Evolutionary conservation across 1,140 invertebrate genomes (phyloP), one percentile per base, ranked within the genome.

Genomic region (Lasioglossum baleicum): DNA sequence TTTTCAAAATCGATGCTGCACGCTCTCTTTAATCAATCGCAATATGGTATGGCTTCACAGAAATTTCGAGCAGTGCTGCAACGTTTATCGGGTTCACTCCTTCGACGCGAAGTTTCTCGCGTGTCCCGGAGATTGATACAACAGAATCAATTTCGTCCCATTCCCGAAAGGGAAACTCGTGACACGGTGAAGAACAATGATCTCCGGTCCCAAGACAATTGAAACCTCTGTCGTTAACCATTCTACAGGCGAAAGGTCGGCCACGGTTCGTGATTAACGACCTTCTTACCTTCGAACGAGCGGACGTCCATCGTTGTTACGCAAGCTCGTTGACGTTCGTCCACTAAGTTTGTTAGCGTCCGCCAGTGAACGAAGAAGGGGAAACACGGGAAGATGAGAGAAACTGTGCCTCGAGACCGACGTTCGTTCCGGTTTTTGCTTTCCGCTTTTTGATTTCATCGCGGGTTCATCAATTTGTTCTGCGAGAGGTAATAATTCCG

Each of bases 301-400:
- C 76, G 56, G 66, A 76, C 51, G 80, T 85, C 77, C 78, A 83
- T 66, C 40, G 31, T 20, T 42, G 65, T 89, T 89, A 84, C 85
- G 82, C 87, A 89, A 89, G 68, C 40, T 63, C 63, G 81, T 73
- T 83, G 75, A 83, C 82, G 75, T 83, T 66, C 75, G 80, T 86
- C 85, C 71, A 72, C 83, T 88, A 88, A 89, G 83, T 86, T 81
- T 67, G 66, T 88, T 89, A 87, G 81, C 66, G 77, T 20, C 67
- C 56, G 44, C n/a, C 67, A 65, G 22, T 48, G 69, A 65, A 68
- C 48, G 63, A 31, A 26, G 31, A 71, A 71, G n/a, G 13, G 56
- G 51, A 40, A 42, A 42, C 51, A 20, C 68, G 66, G 65, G 73
- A 69, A 56, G 13, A 64, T 31, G 31, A 72, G 31, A 72, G 63